A percentile compares a stretch with the other conserved stretches of the same genome.
Conservation (phyloP, 2,113 vertebrate species). For the Xiphophorus couchianus region DNA sequence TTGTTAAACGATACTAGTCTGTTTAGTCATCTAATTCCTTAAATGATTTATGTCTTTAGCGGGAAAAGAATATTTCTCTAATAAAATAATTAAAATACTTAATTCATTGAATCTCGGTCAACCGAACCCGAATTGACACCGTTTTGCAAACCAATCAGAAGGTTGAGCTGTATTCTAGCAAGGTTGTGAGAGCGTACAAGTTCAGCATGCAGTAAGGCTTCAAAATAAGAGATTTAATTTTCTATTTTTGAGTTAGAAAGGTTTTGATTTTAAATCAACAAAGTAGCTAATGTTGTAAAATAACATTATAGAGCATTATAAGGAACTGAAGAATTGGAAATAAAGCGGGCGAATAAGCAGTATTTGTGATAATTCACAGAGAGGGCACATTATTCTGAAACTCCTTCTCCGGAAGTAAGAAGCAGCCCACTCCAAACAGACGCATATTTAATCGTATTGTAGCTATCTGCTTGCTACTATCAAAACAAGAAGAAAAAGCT, state of each 20-base stretch:
- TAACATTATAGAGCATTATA: no score
- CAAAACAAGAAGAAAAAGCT: conserved; percentile 8
- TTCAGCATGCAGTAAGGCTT: neutral
- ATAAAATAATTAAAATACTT: neutral
- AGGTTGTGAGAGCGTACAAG: conserved; percentile 54
- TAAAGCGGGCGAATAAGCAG: neutral
- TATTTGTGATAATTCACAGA: neutral
- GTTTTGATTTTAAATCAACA: neutral
- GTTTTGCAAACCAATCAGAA: conserved; percentile 60
- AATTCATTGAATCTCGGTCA: conserved; percentile 2
- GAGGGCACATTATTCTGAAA: conserved; percentile 25
- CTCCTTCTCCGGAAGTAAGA: neutral
- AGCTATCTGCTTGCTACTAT: neutral
- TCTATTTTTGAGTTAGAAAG: neutral
- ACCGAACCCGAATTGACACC: conserved; percentile 34
- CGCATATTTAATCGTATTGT: conserved; percentile 6
- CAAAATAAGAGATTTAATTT: conserved; percentile 40
- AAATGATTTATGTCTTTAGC: neutral
- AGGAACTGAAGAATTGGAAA: neutral
- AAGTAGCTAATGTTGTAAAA: fast-evolving
- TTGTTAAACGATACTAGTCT: neutral
- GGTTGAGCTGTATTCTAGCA: conserved; percentile 25
- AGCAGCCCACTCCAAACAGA: neutral
- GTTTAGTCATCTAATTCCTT: neutral
- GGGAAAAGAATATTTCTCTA: neutral